Base-by-base conservation (phyloP, 2,888 invertebrate species). In the Matsumyia berberina region DNA sequence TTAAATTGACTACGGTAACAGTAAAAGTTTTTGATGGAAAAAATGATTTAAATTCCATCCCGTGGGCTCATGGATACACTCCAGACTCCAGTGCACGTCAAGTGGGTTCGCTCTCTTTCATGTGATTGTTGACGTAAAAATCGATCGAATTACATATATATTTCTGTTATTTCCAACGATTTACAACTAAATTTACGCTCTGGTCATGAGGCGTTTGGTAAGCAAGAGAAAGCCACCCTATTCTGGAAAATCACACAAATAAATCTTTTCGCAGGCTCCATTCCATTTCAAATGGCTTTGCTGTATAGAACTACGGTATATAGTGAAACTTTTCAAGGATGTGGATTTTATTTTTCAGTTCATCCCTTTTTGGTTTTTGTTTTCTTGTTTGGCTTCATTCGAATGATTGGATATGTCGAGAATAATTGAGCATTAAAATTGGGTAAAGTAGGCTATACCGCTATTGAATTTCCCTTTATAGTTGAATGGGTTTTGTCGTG, bases 341-440 rank as follows among this genome's bases (percentile, higher is more conserved):
- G 44, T 37, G n/a, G 55, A 69, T 69, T 69, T 74, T 69, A 55
- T 81, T 62, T 74, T 60, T 39, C 53, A 69, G 67, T 58, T 60
- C 67, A 62, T 62, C 49, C 58, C 44, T 53, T 5, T 6, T 15
- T 8, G 42, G 55, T 39, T 17, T 24, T 24, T 24, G 1, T 24
- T 24, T 24, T n/a, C 51, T 62, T 39, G 17, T 35, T 35, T 66
- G 46, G 37, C 31, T 51, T 74, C 66, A 42, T 74, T 62, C 69
- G 70, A 73, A 69, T 74, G 62, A 69, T 55, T 81, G 67, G 55
- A 81, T 74, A 62, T 69, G 74, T 81, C 42, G 62, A 57, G 46
- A 74, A 81, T 81, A 80, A 80, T 80, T 80, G 80, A 73, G 80
- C 80, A 73, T 73, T 73, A 53, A 80, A 80, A 53, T 60, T 73